phyloP scores from a whole-genome alignment of 2,888 invertebrate genomes.

The Chesias legatella region DNA sequence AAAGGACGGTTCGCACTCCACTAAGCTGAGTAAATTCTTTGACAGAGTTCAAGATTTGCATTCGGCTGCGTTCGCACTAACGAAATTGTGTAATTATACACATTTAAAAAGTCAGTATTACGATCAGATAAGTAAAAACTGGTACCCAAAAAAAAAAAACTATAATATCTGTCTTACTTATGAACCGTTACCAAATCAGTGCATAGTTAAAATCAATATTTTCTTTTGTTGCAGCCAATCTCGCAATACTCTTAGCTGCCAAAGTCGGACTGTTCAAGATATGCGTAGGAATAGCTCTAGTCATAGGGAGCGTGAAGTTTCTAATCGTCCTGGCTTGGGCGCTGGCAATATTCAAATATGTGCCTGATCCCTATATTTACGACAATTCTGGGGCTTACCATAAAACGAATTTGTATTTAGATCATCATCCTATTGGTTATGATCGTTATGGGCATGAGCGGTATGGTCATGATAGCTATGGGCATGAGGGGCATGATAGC shows the following conservation, averaged over 20 bases:
- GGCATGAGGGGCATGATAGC: constrained; percentile 1
- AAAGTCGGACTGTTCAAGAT: constrained; percentile 67
- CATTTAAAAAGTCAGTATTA: too few relatives aligned
- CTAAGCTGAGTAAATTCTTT: too few relatives aligned
- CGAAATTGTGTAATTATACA: too few relatives aligned
- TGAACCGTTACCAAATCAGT: neutral
- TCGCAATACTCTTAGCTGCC: constrained; percentile 56
- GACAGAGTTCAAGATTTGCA: too few relatives aligned
- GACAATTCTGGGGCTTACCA: constrained; percentile 32
- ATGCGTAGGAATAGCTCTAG: constrained; percentile 52
- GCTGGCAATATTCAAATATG: constrained; percentile 53
- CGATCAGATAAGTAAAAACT: too few relatives aligned
- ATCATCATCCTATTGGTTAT: constrained; percentile 23
- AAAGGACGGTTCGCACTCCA: too few relatives aligned
- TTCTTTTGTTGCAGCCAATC: constrained; percentile 69
- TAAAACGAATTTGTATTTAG: constrained; percentile 20
- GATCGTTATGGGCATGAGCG: constrained; percentile 20
- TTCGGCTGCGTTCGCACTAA: too few relatives aligned
- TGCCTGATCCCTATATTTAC: constrained; percentile 55
- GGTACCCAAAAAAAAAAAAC: too few relatives aligned
- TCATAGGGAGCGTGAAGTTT: constrained; percentile 52
- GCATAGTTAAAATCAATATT: constrained; percentile 7
- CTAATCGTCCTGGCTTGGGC: constrained; percentile 63
- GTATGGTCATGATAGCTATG: constrained; percentile 1
- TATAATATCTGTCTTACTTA: too few relatives aligned